These are phyloP conservation scores for Lysiphlebus fabarum DNA, from an alignment of 1,140 invertebrate genomes.

Conservation along the genomic window DNA sequence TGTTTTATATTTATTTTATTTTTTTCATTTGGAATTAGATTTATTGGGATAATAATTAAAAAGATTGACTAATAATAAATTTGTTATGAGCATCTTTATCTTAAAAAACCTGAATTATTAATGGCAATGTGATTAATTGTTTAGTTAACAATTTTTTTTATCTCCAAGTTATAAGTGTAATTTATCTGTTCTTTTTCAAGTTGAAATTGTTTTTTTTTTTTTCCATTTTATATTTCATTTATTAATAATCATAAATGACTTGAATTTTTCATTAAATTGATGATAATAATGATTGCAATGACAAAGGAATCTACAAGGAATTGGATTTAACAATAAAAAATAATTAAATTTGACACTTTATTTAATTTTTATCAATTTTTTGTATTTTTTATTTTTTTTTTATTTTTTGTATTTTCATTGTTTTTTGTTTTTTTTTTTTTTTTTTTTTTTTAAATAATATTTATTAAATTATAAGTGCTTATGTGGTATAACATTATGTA, in stretches of 20 bases:
- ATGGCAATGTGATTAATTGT: conserved; percentile 15
- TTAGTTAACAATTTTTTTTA: neutral
- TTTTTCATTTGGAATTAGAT: neutral
- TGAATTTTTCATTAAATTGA: neutral
- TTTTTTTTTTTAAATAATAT: conserved; percentile 50
- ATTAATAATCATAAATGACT: neutral
- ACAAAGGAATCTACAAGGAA: neutral
- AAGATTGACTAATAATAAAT: neutral
- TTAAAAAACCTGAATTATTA: conserved; percentile 12
- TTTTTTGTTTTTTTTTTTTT: conserved; percentile 4
- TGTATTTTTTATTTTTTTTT: no score
- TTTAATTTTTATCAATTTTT: no score
- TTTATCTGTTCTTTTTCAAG: conserved; percentile 7
- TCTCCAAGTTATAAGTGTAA: neutral
- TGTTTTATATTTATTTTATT: neutral
- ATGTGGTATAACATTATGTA: conserved; percentile 51
- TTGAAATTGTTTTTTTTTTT: neutral
- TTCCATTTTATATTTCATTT: neutral
- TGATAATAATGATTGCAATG: neutral
- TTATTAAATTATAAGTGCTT: conserved; percentile 53
- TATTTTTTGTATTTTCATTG: neutral
- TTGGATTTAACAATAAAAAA: neutral
- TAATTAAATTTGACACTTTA: neutral
- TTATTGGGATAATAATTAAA: neutral
- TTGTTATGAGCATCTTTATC: no score